Percentiles rank a stretch among this genome's conserved stretches.
Conservation (phyloP, 2,113 vertebrate species). For the Glareola pratincola region DNA sequence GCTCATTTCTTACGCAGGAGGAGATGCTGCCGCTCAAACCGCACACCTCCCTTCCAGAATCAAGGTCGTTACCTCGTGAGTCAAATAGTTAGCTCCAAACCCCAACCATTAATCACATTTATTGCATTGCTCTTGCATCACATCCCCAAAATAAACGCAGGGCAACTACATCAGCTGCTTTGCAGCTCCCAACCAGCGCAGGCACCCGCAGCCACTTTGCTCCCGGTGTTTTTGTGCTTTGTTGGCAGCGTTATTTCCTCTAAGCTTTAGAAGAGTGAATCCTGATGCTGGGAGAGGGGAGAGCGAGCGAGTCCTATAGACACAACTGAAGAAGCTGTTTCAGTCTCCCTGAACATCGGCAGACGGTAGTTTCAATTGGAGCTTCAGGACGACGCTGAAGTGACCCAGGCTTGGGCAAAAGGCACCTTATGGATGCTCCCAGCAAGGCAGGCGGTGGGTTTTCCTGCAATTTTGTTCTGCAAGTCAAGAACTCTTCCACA, state of each 20-base stretch:
- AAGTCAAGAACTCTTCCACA: background rate
- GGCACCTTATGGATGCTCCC: background rate
- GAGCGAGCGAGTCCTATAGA: accelerated
- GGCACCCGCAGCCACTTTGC: background rate
- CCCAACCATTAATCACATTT: background rate
- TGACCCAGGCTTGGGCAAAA: background rate
- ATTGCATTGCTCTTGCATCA: background rate
- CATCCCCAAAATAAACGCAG: background rate
- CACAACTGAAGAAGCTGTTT: background rate
- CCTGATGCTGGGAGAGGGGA: background rate
- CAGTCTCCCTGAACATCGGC: background rate
- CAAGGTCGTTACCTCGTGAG: background rate
- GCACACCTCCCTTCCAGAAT: background rate
- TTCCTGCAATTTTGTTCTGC: background rate
- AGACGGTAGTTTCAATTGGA: accelerated
- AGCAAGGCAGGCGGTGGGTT: accelerated
- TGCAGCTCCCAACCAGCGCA: background rate
- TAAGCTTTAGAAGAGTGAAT: background rate
- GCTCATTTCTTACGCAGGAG: background rate
- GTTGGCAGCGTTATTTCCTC: background rate
- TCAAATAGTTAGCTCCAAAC: background rate
- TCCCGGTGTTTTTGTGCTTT: background rate
- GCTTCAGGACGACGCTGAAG: background rate
- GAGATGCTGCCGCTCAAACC: background rate
- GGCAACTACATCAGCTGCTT: background rate